phyloP scores from a whole-genome alignment of 2,797 vertebrate species.

The Poeciliopsis presidionis region DNA sequence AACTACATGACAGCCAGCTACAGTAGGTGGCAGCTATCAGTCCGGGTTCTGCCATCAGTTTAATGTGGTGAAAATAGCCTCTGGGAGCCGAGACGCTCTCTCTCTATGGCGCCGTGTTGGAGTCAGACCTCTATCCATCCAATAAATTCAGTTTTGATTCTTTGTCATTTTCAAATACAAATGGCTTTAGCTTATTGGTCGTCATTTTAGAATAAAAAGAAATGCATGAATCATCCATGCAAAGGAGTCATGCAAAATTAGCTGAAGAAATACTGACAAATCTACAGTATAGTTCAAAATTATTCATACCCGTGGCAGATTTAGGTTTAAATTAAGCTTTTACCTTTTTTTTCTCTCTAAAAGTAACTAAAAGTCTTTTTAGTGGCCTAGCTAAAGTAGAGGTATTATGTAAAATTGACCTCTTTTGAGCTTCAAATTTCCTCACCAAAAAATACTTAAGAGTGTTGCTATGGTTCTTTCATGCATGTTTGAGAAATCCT shows the following conservation, averaged over 20 bases:
- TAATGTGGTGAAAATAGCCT: constrained; percentile 55
- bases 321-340: background rate
- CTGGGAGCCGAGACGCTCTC: constrained; percentile 27
- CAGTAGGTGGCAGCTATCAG: constrained; percentile 66
- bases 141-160: background rate
- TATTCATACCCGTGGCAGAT: background rate
- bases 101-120: constrained; percentile 14
- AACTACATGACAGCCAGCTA: constrained; percentile 63
- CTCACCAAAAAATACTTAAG: too few species aligned
- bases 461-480: too few species aligned
- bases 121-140: background rate
- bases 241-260: background rate
- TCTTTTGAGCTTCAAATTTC: too few species aligned
- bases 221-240: background rate
- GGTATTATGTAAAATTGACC: too few species aligned
- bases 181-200: background rate
- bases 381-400: background rate
- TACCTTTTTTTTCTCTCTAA: background rate
- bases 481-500: too few species aligned
- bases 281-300: background rate
- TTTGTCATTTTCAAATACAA: background rate
- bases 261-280: background rate
- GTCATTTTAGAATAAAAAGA: background rate
- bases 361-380: background rate
- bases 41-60: constrained; percentile 34